Evolutionary conservation across 1,140 invertebrate species (phyloP).

Genomic region (Macrostomum lignano): DNA sequence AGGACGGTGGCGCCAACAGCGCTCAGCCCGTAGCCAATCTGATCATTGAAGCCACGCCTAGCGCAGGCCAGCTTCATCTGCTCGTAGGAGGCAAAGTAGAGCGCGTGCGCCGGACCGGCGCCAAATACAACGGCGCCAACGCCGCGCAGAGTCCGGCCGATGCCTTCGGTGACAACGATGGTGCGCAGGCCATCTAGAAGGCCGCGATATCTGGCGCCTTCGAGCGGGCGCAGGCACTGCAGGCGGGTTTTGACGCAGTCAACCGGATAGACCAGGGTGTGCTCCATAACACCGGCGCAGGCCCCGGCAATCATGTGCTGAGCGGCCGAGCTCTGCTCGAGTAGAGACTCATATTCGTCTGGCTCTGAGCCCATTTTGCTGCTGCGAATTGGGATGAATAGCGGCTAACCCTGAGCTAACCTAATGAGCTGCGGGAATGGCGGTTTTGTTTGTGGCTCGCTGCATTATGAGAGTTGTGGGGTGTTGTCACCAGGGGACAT

Average conservation of each 20-base stretch:
- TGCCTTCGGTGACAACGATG: constrained; percentile 67
- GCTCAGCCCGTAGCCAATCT: no score
- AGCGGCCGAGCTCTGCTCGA: neutral
- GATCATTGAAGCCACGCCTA: no score
- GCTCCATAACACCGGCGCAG: constrained; percentile 80
- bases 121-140: constrained; percentile 66
- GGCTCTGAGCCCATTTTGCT: no score
- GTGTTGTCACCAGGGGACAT: no score
- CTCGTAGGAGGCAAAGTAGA: constrained; percentile 94
- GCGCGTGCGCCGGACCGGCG: constrained; percentile 92
- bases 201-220: constrained; percentile 38
- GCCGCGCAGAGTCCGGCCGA: constrained; percentile 59
- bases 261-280: constrained; percentile 86
- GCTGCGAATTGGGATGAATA: no score
- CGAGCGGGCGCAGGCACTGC: constrained; percentile 54
- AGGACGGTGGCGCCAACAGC: constrained; percentile 70
- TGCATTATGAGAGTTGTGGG: no score
- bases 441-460: no score
- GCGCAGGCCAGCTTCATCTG: constrained; percentile 52
- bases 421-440: no score
- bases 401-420: no score
- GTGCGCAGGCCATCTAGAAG: constrained; percentile 46
- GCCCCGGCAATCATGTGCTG: constrained; percentile 66
- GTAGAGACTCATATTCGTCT: constrained; percentile 4
- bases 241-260: constrained; percentile 95